phyloP scores from a whole-genome alignment of 2,797 vertebrate species.

The Saxicola maurus region DNA sequence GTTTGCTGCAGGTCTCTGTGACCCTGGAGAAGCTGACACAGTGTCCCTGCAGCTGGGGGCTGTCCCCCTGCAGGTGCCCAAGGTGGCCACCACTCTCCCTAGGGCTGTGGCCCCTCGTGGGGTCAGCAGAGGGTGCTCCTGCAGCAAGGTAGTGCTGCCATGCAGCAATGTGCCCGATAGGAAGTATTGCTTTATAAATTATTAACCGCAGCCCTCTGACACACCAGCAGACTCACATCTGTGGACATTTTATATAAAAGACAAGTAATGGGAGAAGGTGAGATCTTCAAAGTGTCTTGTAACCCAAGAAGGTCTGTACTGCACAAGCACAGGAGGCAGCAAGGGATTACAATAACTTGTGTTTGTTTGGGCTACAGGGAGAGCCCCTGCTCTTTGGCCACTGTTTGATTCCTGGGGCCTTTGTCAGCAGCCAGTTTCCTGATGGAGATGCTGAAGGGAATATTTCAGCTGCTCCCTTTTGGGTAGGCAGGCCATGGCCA shows the following conservation, averaged over 20 bases:
- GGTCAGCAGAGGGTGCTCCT: slow-evolving; percentile 68
- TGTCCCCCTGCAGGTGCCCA: background rate
- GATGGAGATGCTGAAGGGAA: background rate
- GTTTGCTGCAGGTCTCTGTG: background rate
- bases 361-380: slow-evolving; percentile 63
- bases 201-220: slow-evolving; percentile 63
- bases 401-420: slow-evolving; percentile 40
- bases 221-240: slow-evolving; percentile 73
- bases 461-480: background rate
- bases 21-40: background rate
- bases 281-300: slow-evolving; percentile 78
- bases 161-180: background rate
- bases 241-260: slow-evolving; percentile 73
- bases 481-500: background rate
- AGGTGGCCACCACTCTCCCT: accelerated
- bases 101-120: background rate
- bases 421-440: slow-evolving; percentile 54
- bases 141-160: slow-evolving; percentile 3
- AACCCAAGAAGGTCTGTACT: slow-evolving; percentile 72
- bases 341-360: slow-evolving; percentile 65
- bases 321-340: slow-evolving; percentile 69
- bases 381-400: slow-evolving; percentile 37
- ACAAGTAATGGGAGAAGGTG: slow-evolving; percentile 80
- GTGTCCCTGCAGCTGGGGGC: accelerated
- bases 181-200: slow-evolving; percentile 68